Base-by-base conservation (phyloP, 2,888 invertebrate species). In the Litoditis marina region DNA sequence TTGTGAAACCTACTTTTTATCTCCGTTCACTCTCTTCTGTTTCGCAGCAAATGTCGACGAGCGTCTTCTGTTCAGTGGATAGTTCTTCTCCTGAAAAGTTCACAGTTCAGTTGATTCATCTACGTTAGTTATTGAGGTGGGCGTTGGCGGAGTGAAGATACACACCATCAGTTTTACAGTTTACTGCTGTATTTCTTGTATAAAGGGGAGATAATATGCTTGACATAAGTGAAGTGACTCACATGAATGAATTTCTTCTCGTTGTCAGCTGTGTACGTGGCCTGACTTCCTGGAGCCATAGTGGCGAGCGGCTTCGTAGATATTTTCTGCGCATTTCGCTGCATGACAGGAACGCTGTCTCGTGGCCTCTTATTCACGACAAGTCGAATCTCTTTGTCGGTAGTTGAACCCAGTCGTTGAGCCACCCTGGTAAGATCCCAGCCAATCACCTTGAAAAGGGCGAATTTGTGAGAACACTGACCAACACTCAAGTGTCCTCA, bases 331-430 rank as follows among this genome's bases (percentile, higher is more conserved):
- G 60, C 65, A 27, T 65, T 65, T 36, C 68, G 63, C 34, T 65
- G 62, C 44, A 67, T 63, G 2, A 73, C 39, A n/a, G 69, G 68
- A 1, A 65, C 39, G 5, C 57, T 60, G 36, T 69, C 70, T 50
- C 69, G 39, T 0, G 73, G 73, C 31, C 70, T 32, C 51, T 91
- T 90, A 83, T 92, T 92, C 47, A 92, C 84, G 0, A 92, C 90
- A 47, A 92, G 84, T 83, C 91, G 91, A n/a, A 90, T 89, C 19
- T 90, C 88, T 7, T 60, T 55, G 7, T 68, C 68, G 13, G 65
- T 63, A 28, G 55, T 50, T 1, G 62, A 60, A 30, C 68, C 74
- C 8, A 76, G 63, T n/a, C 63, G 44, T 27, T 67, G 60, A n/a
- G 70, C 76, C 6, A 76, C 76, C 42, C 67, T 62, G 6, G 59